Evolutionary conservation across 2,797 vertebrate species (phyloP).

Genomic region (Artibeus jamaicensis): DNA sequence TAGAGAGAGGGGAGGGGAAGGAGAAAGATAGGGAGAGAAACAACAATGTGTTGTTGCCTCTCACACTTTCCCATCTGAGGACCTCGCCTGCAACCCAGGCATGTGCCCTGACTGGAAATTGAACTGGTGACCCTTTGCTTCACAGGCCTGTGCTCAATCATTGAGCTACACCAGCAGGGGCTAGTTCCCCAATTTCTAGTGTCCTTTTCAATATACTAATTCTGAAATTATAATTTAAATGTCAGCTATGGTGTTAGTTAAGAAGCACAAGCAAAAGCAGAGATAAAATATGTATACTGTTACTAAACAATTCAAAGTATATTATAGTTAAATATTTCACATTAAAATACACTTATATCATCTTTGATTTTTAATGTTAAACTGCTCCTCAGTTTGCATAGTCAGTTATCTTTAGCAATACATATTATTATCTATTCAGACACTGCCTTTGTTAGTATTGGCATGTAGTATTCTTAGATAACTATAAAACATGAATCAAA

Average conservation of each 20-base stretch:
- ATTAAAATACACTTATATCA: slow-evolving; percentile 27
- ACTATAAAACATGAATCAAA: slow-evolving; percentile 20
- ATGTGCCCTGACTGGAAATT: no score
- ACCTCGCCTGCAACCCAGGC: no score
- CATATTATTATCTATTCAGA: slow-evolving; percentile 21
- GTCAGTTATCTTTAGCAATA: not conserved
- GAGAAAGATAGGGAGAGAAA: no score
- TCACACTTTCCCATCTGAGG: no score
- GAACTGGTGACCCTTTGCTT: no score
- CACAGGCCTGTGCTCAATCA: no score
- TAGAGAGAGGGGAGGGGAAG: no score
- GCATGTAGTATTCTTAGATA: not conserved
- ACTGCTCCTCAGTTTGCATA: not conserved
- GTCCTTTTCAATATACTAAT: slow-evolving; percentile 18
- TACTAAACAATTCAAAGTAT: slow-evolving; percentile 29
- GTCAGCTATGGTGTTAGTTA: not conserved
- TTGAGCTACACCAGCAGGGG: no score
- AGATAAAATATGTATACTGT: not conserved
- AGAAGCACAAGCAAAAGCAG: not conserved
- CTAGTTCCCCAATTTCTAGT: not conserved
- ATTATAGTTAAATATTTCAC: slow-evolving; percentile 15
- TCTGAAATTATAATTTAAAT: not conserved
- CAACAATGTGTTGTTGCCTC: no score
- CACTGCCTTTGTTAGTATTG: not conserved
- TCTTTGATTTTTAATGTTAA: slow-evolving; percentile 17